Base-by-base conservation (phyloP, 1,140 invertebrate genomes). In the Drosophila paulistorum region DNA sequence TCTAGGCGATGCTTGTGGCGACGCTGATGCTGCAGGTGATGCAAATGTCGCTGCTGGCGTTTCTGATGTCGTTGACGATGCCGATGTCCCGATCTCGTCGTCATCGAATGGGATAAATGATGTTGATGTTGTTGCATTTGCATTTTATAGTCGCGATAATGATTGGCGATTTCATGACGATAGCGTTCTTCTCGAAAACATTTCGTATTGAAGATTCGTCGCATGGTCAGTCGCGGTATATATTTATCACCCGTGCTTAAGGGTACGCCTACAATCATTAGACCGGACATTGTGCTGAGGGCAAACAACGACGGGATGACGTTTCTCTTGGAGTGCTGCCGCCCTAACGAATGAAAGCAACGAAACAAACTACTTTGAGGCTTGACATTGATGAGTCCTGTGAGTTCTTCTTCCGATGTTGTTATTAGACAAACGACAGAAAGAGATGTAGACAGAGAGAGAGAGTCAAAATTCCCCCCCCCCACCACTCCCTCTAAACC, bases 131-230 rank as follows among this genome's bases (percentile, higher is more conserved):
- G 64, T 59, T 81, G 59, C 55, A 81, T 65, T 13, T 80, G 77
- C 71, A 81, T 57, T 74, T 92, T 85, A 30, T 78, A 87, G 65
- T 92, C 91, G 14, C 86, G 72, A 76, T 91, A 92, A 71, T 92
- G 86, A 78, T 92, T 92, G 26, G 90, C 91, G 20, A 92, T 80
- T 68, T 92, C 91, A 17, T 92, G 91, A 23, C 77, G 74, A 58
- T 86, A 86, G 35, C 74, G 75, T 30, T 87, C 74, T 33, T 66
- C 35, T 10, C 72, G 80, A 71, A 91, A 91, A 65, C 75, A 81
- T 13, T 70, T 76, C 37, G 71, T 80, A 54, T 90, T 74, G 26
- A 79, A 91, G n/a, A 86, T 68, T 42, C 67, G 69, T 55, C 89
- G 82, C 84, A 89, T 71, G 57, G 81, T 89, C 48, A 89, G n/a